Evolutionary conservation across 1,140 invertebrate genomes (phyloP).

Genomic region (Pachypsylla venusta): DNA sequence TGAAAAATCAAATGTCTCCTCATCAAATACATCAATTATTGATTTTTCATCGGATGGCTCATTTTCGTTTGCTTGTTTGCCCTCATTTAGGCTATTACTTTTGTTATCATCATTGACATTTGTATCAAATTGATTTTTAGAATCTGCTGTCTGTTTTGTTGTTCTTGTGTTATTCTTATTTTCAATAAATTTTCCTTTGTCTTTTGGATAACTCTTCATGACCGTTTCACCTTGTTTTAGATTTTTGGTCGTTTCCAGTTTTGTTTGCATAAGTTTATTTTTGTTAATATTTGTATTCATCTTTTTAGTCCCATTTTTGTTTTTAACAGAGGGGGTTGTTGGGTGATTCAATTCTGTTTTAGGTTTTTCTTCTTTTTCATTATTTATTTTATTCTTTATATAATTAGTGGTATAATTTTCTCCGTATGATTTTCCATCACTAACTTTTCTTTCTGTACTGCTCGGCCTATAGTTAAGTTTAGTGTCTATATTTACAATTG

Average conservation of each 20-base stretch:
- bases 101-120: not conserved
- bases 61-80: not conserved
- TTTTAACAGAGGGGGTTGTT: too few species aligned
- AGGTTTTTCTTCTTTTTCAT: not conserved
- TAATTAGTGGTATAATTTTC: not conserved
- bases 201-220: not conserved
- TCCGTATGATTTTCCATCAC: not conserved
- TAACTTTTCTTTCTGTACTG: not conserved
- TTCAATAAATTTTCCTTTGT: not conserved
- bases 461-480: not conserved
- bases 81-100: not conserved
- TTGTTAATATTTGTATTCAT: not conserved
- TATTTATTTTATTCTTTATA: not conserved
- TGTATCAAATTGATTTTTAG: too few species aligned
- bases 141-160: not conserved
- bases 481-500: not conserved
- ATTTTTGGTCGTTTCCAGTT: not conserved
- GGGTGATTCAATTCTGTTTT: not conserved
- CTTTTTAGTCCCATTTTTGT: not conserved
- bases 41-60: too few species aligned
- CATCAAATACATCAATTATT: too few species aligned
- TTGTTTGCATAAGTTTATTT: not conserved
- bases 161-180: not conserved
- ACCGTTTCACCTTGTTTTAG: not conserved
- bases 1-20: not conserved